phyloP scores from a whole-genome alignment of 1,140 invertebrate genomes.

The Gonioctena quinquepunctata region DNA sequence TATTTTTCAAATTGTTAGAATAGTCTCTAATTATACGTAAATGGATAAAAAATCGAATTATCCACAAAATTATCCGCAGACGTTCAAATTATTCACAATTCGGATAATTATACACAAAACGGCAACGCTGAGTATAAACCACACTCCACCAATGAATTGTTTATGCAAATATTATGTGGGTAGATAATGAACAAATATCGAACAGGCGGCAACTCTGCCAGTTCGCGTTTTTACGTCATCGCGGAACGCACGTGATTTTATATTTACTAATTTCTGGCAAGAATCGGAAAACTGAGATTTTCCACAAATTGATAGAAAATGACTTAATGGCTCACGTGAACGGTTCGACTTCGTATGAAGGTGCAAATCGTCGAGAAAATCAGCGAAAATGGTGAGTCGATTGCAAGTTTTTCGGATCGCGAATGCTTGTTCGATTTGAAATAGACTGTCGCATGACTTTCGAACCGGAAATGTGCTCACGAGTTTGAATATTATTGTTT shows the following conservation, averaged over 20 bases:
- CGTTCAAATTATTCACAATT: no score
- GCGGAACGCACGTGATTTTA: constrained; percentile 7
- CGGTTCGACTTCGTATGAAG: neutral
- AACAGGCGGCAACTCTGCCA: neutral
- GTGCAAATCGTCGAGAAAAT: neutral
- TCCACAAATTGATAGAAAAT: constrained; percentile 10
- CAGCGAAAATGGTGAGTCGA: neutral
- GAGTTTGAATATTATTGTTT: neutral
- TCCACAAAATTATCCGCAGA: no score
- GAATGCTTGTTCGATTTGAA: neutral
- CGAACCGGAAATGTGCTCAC: neutral
- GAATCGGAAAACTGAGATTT: neutral
- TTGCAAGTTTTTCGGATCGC: neutral
- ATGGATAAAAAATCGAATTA: no score
- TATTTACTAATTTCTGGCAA: constrained; percentile 15
- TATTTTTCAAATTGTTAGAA: no score
- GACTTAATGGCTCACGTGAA: constrained; percentile 13
- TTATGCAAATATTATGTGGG: no score
- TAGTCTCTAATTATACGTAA: no score
- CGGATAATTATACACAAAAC: no score
- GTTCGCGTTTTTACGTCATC: constrained; percentile 6
- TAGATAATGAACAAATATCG: no score
- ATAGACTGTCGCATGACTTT: neutral
- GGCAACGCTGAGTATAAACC: no score
- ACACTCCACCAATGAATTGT: no score